phyloP scores from a whole-genome alignment of 1,140 invertebrate genomes.

The Lysiphlebus fabarum region DNA sequence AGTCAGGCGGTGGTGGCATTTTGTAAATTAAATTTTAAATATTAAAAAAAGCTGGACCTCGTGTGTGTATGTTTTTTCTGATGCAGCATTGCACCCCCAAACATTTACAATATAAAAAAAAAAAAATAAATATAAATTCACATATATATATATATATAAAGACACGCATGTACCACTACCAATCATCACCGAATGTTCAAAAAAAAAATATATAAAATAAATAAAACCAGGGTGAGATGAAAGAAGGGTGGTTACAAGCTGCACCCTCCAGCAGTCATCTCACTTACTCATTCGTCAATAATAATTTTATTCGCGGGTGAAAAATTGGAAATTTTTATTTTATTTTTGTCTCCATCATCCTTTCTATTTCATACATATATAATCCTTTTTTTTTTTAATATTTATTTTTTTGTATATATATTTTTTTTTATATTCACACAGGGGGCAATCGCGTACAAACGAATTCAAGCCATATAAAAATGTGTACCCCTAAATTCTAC shows the following conservation, averaged over 20 bases:
- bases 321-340: slow-evolving; percentile 40
- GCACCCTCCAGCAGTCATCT: slow-evolving; percentile 35
- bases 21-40: slow-evolving; percentile 55
- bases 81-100: background rate
- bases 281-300: slow-evolving; percentile 52
- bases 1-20: slow-evolving; percentile 41
- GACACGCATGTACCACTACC: slow-evolving; percentile 3
- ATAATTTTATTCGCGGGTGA: slow-evolving; percentile 51
- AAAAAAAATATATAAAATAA: background rate
- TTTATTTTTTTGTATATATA: no score
- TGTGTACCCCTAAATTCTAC: slow-evolving; percentile 8
- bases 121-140: no score
- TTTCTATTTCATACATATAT: no score
- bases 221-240: slow-evolving; percentile 1
- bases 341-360: slow-evolving; percentile 21
- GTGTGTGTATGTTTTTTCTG: slow-evolving; percentile 4
- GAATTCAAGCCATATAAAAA: slow-evolving; percentile 7
- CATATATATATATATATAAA: background rate
- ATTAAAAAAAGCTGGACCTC: slow-evolving; percentile 46
- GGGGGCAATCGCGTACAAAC: no score
- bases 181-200: slow-evolving; percentile 9
- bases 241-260: slow-evolving; percentile 15
- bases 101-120: background rate
- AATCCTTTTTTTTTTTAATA: no score
- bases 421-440: no score